Base-by-base conservation (phyloP, 2,113 vertebrate genomes). In the Apistogramma diplotaenia region DNA sequence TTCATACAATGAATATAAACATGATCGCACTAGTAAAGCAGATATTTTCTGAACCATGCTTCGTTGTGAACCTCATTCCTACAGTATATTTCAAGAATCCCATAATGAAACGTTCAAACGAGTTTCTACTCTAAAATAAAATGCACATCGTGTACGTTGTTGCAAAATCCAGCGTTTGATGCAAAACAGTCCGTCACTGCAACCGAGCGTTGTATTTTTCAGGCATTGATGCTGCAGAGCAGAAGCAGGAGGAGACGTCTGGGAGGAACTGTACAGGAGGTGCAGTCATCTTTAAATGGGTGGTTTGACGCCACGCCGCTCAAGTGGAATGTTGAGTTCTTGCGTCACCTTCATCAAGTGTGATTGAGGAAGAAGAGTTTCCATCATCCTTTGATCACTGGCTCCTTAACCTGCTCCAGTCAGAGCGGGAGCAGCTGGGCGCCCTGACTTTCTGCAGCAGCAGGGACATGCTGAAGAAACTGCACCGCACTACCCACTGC, bases 11-110 rank as follows among this genome's bases (percentile, higher is more conserved):
- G 53, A 88, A 89, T 86, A 91, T 76, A 91, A 91, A 91, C 79
- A 90, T 67, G 89, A 79, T 79, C n/a, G 70, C 87, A 82, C 73
- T 87, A 86, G 86, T 83, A 87, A 92, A 92, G 92, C 89, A 85
- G 87, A 79, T 85, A 23, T 86, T 86, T 67, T 82, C 74, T 74
- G 73, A 89, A 88, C 82, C 91, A 91, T 92, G 90, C 92, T 91
- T 18, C 76, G 74, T 82, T n/a, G 6, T 58, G 21, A 49, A 80
- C 62, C 57, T 81, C 72, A 57, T 83, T 85, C 53, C 61, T 76
- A 33, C 31, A 7, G 31, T 33, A 71, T 74, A 67, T 59, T 81
- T 85, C 33, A 86, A 56, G 29, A 82, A 74, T 23, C 21, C 77
- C 70, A 27, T n/a, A 53, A 81, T 61, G 13, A 61, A 85, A 81